Percentiles rank a stretch among this genome's conserved stretches.
These are phyloP conservation scores for Rhabditoides inermis DNA, from an alignment of 2,888 invertebrate species.

Conservation along the genomic window DNA sequence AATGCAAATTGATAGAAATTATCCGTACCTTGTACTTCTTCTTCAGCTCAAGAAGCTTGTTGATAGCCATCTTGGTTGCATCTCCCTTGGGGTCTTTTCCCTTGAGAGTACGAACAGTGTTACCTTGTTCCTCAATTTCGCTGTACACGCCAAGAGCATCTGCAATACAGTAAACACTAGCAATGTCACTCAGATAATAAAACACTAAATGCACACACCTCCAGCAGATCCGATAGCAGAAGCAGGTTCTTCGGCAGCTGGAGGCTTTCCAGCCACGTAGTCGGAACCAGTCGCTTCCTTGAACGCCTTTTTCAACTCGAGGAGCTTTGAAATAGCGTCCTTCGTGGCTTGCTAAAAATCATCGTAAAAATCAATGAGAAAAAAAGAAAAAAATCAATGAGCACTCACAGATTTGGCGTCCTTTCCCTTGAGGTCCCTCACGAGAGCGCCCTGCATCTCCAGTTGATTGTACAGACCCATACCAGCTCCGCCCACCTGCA, in stretches of 20 bases:
- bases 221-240: neutral
- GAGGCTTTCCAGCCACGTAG: constrained; percentile 5
- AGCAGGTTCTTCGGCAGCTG: neutral
- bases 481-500: neutral
- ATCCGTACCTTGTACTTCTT: constrained; percentile 66
- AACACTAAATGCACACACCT: neutral
- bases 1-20: no score
- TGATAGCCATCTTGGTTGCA: constrained; percentile 60
- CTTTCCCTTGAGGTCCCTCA: constrained; percentile 56
- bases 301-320: constrained; percentile 68
- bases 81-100: constrained; percentile 26
- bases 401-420: constrained; percentile 36
- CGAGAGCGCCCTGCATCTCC: constrained; percentile 61
- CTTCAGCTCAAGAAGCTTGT: constrained; percentile 66
- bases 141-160: constrained; percentile 7
- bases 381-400: constrained; percentile 1
- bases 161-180: no score
- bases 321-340: constrained; percentile 59
- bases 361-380: no score
- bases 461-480: constrained; percentile 51
- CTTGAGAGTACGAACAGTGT: neutral
- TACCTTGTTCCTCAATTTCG: constrained; percentile 57
- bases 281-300: constrained; percentile 62
- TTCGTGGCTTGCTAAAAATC: constrained; percentile 43
- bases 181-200: neutral